Evolutionary conservation across 2,888 invertebrate species (phyloP), one percentile per base, ranked within the genome.

Genomic region (Eupithecia subfuscata): DNA sequence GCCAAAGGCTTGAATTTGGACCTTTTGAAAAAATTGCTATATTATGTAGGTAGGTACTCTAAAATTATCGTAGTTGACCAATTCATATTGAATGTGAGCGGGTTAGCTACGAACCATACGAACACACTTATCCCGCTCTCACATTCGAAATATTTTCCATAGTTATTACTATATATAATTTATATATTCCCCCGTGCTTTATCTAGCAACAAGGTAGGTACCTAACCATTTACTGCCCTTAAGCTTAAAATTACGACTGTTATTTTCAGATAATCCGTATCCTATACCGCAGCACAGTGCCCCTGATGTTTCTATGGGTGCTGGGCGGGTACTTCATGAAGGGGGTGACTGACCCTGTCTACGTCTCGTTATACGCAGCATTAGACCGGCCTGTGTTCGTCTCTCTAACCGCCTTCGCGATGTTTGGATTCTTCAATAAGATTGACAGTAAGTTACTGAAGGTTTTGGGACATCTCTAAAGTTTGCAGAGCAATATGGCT

Each of bases 381-480:
- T 16, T 88, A 8, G 89, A 91, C 80, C 80, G 91, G 2, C 87
- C 89, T 0, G 79, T 87, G 37, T 90, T 88, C 82, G 69, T 74
- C 4, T 18, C 84, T 0, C 72, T 88, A 25, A 81, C 85, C 0
- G 83, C 87, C 12, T 72, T 83, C 2, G 84, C 84, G 3, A 84
- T 90, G 84, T 81, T 87, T 69, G 90, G 91, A 12, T 86, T 85
- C 81, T 81, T 90, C 81, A 85, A 87, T 73, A 84, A 86, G 52
- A 79, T 90, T 60, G 87, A 88, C 69, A 78, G 91, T 91, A 16
- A 88, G 89, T 89, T 75, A 68, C 12, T 7, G 5, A 1, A 52
- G 9, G 52, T 52, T 18, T 48, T 7, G 18, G 7, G n/a, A 16
- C 9, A 22, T 2, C 2, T 34, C 34, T 40, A 52, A n/a, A n/a